Percentiles rank a stretch among this genome's conserved stretches.
phyloP scores from a whole-genome alignment of 2,113 vertebrate genomes.

The Agelaius phoeniceus region DNA sequence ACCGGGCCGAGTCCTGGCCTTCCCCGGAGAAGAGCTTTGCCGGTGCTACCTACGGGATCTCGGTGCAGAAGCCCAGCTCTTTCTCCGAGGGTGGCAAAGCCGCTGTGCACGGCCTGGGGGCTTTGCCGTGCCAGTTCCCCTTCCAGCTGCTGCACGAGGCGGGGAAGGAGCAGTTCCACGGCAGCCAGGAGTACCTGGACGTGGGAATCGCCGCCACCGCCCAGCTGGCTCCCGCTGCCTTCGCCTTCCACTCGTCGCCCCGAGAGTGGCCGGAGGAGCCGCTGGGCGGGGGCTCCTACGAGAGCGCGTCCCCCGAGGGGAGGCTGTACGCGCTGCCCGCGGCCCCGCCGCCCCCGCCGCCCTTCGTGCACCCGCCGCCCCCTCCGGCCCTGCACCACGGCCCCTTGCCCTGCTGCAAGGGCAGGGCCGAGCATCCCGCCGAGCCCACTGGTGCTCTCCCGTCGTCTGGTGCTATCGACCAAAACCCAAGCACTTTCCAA shows the following conservation, averaged over 20 bases:
- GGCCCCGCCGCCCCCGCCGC: background rate
- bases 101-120: conserved; percentile 58
- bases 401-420: conserved; percentile 76
- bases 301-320: conserved; percentile 72
- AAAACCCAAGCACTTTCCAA: conserved; percentile 78
- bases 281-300: conserved; percentile 69
- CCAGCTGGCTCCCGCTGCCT: conserved; percentile 76
- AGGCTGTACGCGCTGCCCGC: conserved; percentile 72
- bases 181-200: conserved; percentile 77
- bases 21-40: conserved; percentile 84
- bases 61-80: conserved; percentile 77
- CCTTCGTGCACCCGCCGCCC: conserved; percentile 72
- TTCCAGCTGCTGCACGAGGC: conserved; percentile 81
- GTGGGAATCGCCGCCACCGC: conserved; percentile 54
- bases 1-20: conserved; percentile 80
- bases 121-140: conserved; percentile 81
- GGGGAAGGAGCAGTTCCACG: conserved; percentile 74
- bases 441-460: conserved; percentile 79
- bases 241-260: conserved; percentile 78
- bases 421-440: conserved; percentile 73
- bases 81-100: conserved; percentile 80
- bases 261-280: conserved; percentile 77
- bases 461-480: conserved; percentile 80
- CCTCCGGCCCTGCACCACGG: conserved; percentile 59
- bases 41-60: conserved; percentile 82